Evolutionary conservation across 2,113 vertebrate species (phyloP).

Genomic region (Chloebia gouldiae): DNA sequence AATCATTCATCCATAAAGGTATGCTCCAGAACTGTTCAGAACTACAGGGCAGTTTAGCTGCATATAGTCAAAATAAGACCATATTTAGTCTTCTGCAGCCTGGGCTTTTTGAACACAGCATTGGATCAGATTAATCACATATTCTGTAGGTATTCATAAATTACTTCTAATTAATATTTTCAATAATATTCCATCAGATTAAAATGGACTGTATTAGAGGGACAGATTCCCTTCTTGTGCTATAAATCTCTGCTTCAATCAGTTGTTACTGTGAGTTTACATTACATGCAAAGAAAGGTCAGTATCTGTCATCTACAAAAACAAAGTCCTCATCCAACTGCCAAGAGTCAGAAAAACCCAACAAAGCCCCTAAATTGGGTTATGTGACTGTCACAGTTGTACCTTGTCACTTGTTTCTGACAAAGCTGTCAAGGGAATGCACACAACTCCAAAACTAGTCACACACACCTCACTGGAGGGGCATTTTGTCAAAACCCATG

Average conservation of each 20-base stretch:
- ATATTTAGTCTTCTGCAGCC: background rate
- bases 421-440: background rate
- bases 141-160: background rate
- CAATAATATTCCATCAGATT: background rate
- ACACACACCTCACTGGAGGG: background rate
- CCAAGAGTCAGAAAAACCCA: background rate
- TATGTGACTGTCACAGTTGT: background rate
- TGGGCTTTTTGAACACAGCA: background rate
- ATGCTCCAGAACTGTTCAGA: background rate
- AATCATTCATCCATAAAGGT: constrained; percentile 28
- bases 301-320: background rate
- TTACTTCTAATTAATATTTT: background rate
- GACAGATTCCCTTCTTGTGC: background rate
- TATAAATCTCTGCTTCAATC: background rate
- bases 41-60: background rate
- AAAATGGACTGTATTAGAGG: background rate
- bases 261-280: background rate
- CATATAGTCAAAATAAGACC: constrained; percentile 6
- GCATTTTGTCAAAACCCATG: background rate
- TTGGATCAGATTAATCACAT: background rate
- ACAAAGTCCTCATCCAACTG: background rate
- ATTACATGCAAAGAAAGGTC: background rate
- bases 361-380: background rate
- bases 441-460: background rate
- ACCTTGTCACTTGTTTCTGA: background rate